phyloP scores from a whole-genome alignment of 2,113 vertebrate genomes.

The Centropristis striata region DNA sequence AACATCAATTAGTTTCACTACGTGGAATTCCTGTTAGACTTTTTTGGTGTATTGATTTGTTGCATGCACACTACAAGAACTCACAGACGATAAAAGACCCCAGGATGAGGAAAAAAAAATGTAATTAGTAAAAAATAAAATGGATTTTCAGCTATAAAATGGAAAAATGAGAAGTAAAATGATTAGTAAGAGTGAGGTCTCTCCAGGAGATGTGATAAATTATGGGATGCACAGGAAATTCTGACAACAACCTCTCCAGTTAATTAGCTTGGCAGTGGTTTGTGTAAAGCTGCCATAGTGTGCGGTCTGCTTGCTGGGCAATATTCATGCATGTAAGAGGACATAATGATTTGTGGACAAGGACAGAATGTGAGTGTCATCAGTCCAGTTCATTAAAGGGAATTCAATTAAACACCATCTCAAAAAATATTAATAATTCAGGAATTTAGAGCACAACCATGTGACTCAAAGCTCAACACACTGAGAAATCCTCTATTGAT shows the following conservation, averaged over 20 bases:
- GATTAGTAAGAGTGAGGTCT: constrained; percentile 36
- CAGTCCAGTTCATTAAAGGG: background rate
- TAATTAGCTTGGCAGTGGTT: constrained; percentile 56
- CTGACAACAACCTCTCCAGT: constrained; percentile 27
- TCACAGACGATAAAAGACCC: background rate
- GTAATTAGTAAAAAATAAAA: constrained; percentile 35
- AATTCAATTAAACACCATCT: background rate
- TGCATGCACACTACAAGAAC: background rate
- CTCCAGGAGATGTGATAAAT: constrained; percentile 40
- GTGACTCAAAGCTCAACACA: no score
- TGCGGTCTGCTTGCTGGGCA: constrained; percentile 3
- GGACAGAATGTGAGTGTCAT: background rate
- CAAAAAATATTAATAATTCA: constrained; percentile 8
- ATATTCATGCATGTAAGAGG: background rate
- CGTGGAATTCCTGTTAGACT: constrained; percentile 5
- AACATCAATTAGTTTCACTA: constrained; percentile 29
- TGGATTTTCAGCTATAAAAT: constrained; percentile 17
- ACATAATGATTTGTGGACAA: background rate
- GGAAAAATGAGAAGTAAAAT: constrained; percentile 14
- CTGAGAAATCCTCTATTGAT: no score
- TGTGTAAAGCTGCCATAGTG: constrained; percentile 21
- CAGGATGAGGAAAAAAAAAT: background rate
- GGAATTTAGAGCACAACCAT: background rate
- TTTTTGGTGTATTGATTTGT: constrained; percentile 18
- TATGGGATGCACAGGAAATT: constrained; percentile 10